phyloP scores from a whole-genome alignment of 2,113 vertebrate genomes.

The Butorides virescens region DNA sequence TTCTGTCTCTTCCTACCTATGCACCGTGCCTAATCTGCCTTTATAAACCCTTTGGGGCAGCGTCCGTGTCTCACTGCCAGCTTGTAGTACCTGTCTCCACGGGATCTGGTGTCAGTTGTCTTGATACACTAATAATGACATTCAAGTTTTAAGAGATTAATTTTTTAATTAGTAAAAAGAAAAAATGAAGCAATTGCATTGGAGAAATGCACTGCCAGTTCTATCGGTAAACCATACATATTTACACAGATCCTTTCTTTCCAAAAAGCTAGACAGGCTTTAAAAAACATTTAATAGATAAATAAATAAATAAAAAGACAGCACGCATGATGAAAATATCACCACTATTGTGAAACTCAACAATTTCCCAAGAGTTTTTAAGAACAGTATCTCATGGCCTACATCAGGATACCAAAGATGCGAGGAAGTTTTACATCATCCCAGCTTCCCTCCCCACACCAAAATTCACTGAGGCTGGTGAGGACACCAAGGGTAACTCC shows the following conservation, averaged over 20 bases:
- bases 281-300: background rate
- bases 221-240: background rate
- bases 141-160: background rate
- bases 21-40: background rate
- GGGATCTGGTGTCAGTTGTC: background rate
- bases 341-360: background rate
- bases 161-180: background rate
- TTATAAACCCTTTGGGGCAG: background rate
- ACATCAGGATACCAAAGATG: background rate
- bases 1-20: background rate
- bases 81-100: background rate
- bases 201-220: background rate
- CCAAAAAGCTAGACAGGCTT: background rate
- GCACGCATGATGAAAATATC: background rate
- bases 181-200: background rate
- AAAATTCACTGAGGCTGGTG: background rate
- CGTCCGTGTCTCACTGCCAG: background rate
- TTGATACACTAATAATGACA: background rate
- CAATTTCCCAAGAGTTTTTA: background rate
- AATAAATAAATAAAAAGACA: background rate
- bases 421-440: accelerated
- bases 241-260: background rate
- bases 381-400: background rate
- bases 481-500: background rate
- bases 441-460: background rate